A percentile compares a stretch with the other conserved stretches of the same genome.
Evolutionary conservation across 2,113 vertebrate species (phyloP).

Genomic region (Lepus timidus): DNA sequence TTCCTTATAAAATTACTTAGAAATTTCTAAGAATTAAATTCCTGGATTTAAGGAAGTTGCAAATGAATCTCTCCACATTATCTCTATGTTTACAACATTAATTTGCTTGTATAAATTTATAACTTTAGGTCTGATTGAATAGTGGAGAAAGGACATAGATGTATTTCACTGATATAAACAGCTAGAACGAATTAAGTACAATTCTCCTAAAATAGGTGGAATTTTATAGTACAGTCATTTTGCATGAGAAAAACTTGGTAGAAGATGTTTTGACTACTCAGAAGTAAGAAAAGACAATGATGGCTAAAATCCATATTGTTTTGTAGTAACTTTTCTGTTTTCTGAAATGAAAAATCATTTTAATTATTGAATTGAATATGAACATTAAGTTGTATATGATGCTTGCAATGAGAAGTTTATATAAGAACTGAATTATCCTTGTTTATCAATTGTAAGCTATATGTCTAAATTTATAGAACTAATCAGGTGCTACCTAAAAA

Average conservation of each 20-base stretch:
- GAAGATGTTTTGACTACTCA: neutral
- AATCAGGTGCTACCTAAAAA: neutral
- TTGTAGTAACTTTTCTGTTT: constrained; percentile 24
- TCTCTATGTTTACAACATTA: neutral
- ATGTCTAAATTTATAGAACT: neutral
- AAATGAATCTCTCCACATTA: neutral
- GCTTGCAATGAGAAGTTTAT: neutral
- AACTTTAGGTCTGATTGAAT: neutral
- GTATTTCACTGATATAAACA: constrained; percentile 3
- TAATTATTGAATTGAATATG: constrained; percentile 4
- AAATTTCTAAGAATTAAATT: constrained; percentile 21
- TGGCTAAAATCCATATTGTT: neutral
- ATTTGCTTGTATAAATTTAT: neutral
- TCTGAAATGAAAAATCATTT: constrained; percentile 1
- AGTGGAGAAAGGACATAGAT: neutral
- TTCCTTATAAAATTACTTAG: neutral
- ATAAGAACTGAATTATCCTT: neutral
- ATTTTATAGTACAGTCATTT: neutral
- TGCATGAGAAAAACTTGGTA: neutral
- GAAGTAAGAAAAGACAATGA: constrained; percentile 21
- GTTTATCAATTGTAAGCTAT: neutral
- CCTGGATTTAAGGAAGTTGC: neutral
- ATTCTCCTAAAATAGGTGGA: neutral
- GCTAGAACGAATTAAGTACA: neutral
- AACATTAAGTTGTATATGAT: neutral